Conservation (phyloP, 2,888 invertebrate genomes). For the Dasypogon diadema region DNA sequence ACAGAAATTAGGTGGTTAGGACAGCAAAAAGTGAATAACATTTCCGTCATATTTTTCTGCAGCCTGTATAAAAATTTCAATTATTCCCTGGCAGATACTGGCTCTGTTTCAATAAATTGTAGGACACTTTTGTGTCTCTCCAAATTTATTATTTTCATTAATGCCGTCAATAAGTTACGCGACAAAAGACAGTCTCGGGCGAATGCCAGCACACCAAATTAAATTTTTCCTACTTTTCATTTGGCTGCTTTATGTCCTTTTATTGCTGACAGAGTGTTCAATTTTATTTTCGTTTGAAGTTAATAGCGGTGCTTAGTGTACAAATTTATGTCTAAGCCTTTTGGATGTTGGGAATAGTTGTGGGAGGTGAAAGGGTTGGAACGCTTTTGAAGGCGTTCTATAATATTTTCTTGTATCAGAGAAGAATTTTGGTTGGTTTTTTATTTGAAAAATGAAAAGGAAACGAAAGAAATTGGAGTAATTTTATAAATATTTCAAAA, state of each 20-base stretch:
- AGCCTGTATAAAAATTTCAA: slow-evolving; percentile 31
- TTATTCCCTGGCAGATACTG: not conserved
- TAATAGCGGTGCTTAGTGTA: slow-evolving; percentile 42
- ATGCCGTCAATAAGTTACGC: slow-evolving; percentile 45
- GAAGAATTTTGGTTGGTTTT: not conserved
- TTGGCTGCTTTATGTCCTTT: slow-evolving; percentile 36
- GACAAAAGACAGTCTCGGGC: not conserved
- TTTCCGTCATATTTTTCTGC: too few relatives aligned
- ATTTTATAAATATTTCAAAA: slow-evolving; percentile 29
- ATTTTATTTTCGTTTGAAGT: slow-evolving; percentile 45
- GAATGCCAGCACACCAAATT: slow-evolving; percentile 19
- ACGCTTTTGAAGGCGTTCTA: not conserved
- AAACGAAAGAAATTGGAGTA: not conserved
- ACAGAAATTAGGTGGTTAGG: too few relatives aligned
- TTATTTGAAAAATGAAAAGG: too few relatives aligned
- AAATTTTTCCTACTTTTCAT: slow-evolving; percentile 48
- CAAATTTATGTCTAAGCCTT: slow-evolving; percentile 36
- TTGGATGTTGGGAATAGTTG: not conserved
- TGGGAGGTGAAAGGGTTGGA: not conserved
- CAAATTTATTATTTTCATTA: slow-evolving; percentile 47
- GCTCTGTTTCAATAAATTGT: slow-evolving; percentile 26
- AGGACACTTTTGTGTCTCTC: slow-evolving; percentile 22
- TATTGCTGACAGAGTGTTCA: slow-evolving; percentile 41
- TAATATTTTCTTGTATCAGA: not conserved
- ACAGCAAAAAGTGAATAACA: too few relatives aligned